Percentiles rank a stretch among this genome's conserved stretches.
Evolutionary conservation across 2,113 vertebrate genomes (phyloP).

Genomic region (Galbula dea): DNA sequence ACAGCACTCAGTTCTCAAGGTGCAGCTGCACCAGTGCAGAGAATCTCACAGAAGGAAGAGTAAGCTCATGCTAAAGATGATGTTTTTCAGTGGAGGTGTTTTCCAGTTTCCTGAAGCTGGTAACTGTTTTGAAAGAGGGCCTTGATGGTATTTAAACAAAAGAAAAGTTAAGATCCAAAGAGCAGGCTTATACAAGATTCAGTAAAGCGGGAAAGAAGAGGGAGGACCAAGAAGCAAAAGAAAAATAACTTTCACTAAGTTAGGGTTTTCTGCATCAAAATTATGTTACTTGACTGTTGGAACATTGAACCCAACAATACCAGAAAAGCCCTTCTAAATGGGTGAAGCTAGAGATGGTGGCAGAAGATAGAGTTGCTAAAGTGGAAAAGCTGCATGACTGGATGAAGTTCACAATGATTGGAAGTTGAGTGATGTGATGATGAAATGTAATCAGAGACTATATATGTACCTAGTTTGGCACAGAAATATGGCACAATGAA

Average conservation of each 20-base stretch:
- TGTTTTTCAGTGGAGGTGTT: background rate
- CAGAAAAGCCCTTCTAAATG: background rate
- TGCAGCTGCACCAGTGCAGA: no score
- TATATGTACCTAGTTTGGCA: background rate
- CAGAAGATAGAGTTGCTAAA: background rate
- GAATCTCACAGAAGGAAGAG: background rate
- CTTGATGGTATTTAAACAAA: background rate
- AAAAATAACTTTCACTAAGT: background rate
- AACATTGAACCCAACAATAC: background rate
- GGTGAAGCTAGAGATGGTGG: background rate
- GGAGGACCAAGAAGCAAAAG: background rate
- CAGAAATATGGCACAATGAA: background rate
- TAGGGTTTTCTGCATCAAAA: background rate
- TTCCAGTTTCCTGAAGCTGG: background rate
- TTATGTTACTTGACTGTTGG: background rate
- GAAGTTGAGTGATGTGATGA: background rate
- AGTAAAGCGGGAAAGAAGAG: background rate
- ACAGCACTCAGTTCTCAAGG: no score
- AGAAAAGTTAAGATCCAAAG: background rate
- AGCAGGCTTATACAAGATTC: background rate
- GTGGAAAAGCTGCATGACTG: background rate
- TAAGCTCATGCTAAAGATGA: background rate
- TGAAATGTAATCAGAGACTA: background rate
- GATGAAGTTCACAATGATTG: background rate
- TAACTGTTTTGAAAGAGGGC: background rate